Evolutionary conservation across 2,888 invertebrate genomes (phyloP).

Genomic region (Apamea anceps): DNA sequence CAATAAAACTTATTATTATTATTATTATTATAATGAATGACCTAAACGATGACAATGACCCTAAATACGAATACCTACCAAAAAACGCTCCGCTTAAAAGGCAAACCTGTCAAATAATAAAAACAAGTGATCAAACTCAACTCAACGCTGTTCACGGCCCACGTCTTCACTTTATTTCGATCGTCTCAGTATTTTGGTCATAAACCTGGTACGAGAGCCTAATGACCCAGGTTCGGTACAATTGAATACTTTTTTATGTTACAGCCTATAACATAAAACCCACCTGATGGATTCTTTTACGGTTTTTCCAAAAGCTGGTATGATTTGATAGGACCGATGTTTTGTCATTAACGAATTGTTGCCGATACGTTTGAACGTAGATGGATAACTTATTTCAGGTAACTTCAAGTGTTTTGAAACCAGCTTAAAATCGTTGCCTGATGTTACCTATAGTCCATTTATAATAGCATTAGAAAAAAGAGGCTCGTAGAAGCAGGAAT

Average conservation of each 20-base stretch:
- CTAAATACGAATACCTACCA: not conserved
- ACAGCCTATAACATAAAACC: slow-evolving; percentile 56
- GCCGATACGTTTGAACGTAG: slow-evolving; percentile 2
- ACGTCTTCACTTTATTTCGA: slow-evolving; percentile 56
- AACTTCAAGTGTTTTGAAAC: not conserved
- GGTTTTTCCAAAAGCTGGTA: slow-evolving; percentile 41
- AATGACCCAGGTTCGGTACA: slow-evolving; percentile 56
- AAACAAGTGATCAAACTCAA: slow-evolving; percentile 37
- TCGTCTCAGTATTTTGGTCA: slow-evolving; percentile 49
- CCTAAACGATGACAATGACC: not conserved
- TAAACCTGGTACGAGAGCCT: slow-evolving; percentile 54
- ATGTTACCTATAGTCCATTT: too few species aligned
- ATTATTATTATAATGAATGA: too few species aligned
- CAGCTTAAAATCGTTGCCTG: not conserved
- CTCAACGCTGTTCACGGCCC: slow-evolving; percentile 26
- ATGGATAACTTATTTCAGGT: not conserved
- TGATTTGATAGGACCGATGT: slow-evolving; percentile 51
- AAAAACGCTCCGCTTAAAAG: slow-evolving; percentile 12
- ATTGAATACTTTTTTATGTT: slow-evolving; percentile 56
- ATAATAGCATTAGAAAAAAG: too few species aligned
- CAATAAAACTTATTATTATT: too few species aligned
- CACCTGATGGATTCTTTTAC: slow-evolving; percentile 60
- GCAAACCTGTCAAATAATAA: slow-evolving; percentile 22
- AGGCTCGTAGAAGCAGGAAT: too few species aligned
- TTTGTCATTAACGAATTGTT: slow-evolving; percentile 31